Base-by-base conservation (phyloP, 1,140 invertebrate genomes). In the Ostrea denselamellosa region DNA sequence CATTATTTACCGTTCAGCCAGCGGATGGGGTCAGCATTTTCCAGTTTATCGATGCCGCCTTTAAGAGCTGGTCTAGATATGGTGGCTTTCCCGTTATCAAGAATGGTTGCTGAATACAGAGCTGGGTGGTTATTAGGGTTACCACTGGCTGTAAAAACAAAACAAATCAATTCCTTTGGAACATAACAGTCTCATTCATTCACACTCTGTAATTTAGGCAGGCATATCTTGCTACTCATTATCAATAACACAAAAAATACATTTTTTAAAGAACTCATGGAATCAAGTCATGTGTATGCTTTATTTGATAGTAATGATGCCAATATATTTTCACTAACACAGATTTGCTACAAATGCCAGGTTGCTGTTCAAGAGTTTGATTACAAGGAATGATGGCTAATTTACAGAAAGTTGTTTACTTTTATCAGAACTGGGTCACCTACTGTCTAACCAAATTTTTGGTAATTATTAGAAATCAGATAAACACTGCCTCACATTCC, bases 1-100 rank as follows among this genome's bases (percentile, higher is more conserved):
- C 44, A 34, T 19, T 19, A 51, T 89, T 89, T 87, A 92, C 92
- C 90, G 86, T 92, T 92, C 4, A 92, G 85, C 92, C 92, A 92
- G 25, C 89, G 89, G 51, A 68, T 83, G 52, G 85, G 85, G 53
- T 86, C 58, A 87, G 44, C n/a, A 89, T 92, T 56, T 87, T 86
- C 28, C 90, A 89, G 44, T 86, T 90, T 77, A 83, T 85, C 51
- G 86, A 83, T 83, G 88, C 91, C 85, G 17, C n/a, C 34, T 25
- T 82, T 28, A 85, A 89, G 82, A 51, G 58, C 65, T 7, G 89
- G 89, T 68, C 92, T 51, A 25, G 85, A 85, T 25, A 92, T 91
- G 19, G 89, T 62, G n/a, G 91, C 90, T 71, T 91, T 92, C 65
- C 89, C 87, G 65, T 90, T 90, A 82, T 91, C 90, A 82, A 88